Evolutionary conservation across 2,888 invertebrate species (phyloP), one percentile per base, ranked within the genome.

Genomic region (Fragum fragum): DNA sequence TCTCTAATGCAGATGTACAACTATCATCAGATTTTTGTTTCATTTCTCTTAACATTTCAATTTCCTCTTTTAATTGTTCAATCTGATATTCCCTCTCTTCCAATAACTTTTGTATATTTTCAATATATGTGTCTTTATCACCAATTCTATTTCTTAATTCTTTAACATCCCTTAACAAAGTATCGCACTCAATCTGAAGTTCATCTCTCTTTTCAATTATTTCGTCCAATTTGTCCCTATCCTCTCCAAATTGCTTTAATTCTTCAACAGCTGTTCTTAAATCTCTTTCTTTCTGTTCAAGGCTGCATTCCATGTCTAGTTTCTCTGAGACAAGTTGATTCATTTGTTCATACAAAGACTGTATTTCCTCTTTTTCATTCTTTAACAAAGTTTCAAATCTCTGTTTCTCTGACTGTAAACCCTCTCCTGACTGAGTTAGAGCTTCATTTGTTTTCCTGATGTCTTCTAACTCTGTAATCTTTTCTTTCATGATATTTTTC

Each of bases 281-380:
- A 61, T 83, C 76, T 72, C 83, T 68, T 63, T 89, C 86, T 69
- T 86, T 88, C 47, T 89, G 88, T 61, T 81, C 75, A 5, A 86
- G 18, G 26, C 14, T 72, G 5, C 80, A 73, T 73, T 90, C 87
- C 11, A 89, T 21, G 21, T 87, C 80, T 66, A 85, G 39, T 53
- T 89, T 89, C 69, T 90, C 90, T 29, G 82, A 83, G 11, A 83
- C 71, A 14, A 87, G 59, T 42, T 85, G 83, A 55, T 90, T 88
- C 69, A 90, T 83, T 53, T 85, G 83, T 47, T 79, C 82, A 81
- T 89, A 86, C 68, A 88, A 77, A 32, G 85, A 78, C 61, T 86
- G 88, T 21, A 79, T 79, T 80, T 88, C 85, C 39, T 79, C 85
- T 59, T 70, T 83, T 61, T 87, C 87, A 81, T 52, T 78, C 26